Base-by-base conservation (phyloP, 2,113 vertebrate species). In the Cyprinodon brontotheroides region DNA sequence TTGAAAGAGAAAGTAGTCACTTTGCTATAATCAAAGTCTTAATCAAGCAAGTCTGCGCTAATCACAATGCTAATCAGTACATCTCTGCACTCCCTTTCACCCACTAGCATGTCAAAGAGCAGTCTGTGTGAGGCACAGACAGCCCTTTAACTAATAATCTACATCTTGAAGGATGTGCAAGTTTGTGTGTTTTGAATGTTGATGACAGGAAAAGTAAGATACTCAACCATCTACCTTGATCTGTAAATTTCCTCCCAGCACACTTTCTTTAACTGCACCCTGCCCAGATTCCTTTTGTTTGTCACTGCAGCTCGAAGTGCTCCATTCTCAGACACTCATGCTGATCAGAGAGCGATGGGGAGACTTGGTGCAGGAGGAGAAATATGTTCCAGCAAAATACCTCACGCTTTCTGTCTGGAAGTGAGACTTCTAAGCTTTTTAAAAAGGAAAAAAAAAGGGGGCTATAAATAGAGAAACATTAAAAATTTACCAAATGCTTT, bases 321-420 rank as follows among this genome's bases (percentile, higher is more conserved):
- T 99, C 61, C 98, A 99, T 93, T 99, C 97, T 20, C 98, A 99
- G 89, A 97, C 97, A 22, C 89, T 97, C 71, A 97, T 98, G 97
- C 93, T 99, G 86, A 94, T 99, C 78, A 94, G 97, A 63, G 98
- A 99, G 90, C 95, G 98, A 38, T 99, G 98, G 98, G 98, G 98
- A n/a, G 98, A 99, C 91, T 95, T 99, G 60, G 98, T 99, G 77
- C 98, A 99, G 85, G 97, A 99, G 83, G 98, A 99, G 90, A 93
- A 96, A 84, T 99, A 99, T 41, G 79, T 96, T 61, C 95, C 97
- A 3, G 97, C 97, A 65, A 99, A 99, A 92, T 97, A 96, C 87
- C 98, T 99, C 84, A 97, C 96, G 0, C 95, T 99, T 38, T 93
- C 95, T 53, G 97, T 99, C 87, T 99, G 98, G 98, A 99, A 99